Conservation (phyloP, 2,888 invertebrate species). For the Pseudococcus viburni region DNA sequence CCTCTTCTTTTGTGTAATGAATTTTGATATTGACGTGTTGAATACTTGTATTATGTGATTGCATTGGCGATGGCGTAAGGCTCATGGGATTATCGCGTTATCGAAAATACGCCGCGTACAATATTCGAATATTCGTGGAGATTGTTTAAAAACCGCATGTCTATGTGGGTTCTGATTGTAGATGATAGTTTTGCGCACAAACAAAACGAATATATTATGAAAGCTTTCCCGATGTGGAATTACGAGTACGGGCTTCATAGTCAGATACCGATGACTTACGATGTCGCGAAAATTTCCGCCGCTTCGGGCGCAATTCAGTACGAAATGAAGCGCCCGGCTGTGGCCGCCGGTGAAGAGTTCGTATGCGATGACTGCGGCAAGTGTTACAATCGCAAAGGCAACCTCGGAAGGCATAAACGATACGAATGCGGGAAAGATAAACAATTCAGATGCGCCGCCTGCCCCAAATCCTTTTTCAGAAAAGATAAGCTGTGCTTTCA, state of each 20-base stretch:
- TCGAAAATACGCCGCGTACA: not conserved
- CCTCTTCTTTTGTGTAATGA: not conserved
- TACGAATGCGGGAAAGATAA: slow-evolving; percentile 77
- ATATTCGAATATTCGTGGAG: not conserved
- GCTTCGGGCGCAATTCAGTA: not conserved
- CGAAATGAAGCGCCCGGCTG: not conserved
- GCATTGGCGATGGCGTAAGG: not conserved
- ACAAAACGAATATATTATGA: slow-evolving; percentile 63
- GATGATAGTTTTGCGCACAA: slow-evolving; percentile 48
- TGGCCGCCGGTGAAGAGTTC: slow-evolving; percentile 57
- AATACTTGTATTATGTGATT: not conserved
- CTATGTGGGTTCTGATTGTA: slow-evolving; percentile 53
- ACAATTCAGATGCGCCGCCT: slow-evolving; percentile 74
- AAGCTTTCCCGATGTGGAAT: slow-evolving; percentile 31
- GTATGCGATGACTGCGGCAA: slow-evolving; percentile 68
- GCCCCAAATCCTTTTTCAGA: slow-evolving; percentile 68
- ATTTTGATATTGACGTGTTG: not conserved
- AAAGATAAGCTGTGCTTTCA: slow-evolving; percentile 68
- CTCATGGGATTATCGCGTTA: slow-evolving; percentile 8
- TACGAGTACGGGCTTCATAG: not conserved
- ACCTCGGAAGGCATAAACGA: slow-evolving; percentile 75
- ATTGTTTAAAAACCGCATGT: slow-evolving; percentile 13
- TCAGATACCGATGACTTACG: slow-evolving; percentile 17
- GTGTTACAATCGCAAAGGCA: slow-evolving; percentile 68
- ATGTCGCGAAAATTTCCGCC: not conserved